phyloP scores from a whole-genome alignment of 2,797 vertebrate species.

The Lophotriccus pileatus region DNA sequence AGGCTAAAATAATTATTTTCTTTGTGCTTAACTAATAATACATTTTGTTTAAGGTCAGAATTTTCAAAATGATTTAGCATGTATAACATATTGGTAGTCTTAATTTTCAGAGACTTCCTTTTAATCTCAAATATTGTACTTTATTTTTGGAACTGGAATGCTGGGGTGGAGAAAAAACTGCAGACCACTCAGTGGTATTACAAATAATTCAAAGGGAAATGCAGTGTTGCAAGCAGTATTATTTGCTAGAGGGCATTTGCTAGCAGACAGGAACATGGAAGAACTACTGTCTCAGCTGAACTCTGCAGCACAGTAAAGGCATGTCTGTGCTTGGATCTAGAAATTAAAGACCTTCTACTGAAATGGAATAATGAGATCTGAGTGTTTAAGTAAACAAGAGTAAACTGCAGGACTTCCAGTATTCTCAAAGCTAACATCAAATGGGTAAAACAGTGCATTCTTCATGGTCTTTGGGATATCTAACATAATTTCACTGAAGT shows the following conservation, averaged over 20 bases:
- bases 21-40: slow-evolving; percentile 9
- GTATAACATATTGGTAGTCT: background rate
- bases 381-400: background rate
- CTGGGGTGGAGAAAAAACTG: background rate
- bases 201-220: slow-evolving; percentile 50
- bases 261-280: background rate
- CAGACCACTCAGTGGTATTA: background rate
- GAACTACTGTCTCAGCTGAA: background rate
- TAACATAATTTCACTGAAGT: background rate
- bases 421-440: background rate
- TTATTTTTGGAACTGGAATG: slow-evolving; percentile 30
- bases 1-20: background rate
- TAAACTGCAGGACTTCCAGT: background rate
- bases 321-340: background rate
- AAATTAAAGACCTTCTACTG: background rate
- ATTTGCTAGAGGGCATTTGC: slow-evolving; percentile 28
- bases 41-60: background rate
- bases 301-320: background rate
- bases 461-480: background rate
- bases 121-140: background rate
- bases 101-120: background rate
- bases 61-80: background rate
- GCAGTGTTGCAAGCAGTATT: background rate
- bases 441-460: background rate
- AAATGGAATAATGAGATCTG: background rate